These are phyloP conservation scores for Zonitis immaculata DNA, from an alignment of 2,888 invertebrate genomes.

Conservation along the genomic window DNA sequence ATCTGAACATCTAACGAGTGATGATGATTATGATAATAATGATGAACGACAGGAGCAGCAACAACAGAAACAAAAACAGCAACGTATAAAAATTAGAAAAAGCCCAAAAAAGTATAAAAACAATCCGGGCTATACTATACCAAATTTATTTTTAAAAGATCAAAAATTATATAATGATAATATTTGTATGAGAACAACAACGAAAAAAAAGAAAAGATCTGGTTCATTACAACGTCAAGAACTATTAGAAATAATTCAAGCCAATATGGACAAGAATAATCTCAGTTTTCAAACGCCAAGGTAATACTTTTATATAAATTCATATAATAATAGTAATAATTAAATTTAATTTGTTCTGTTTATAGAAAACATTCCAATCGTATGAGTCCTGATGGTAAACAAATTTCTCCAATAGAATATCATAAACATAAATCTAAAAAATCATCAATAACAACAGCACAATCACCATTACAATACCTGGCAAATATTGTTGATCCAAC, in stretches of 20 bases:
- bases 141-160: slow-evolving; percentile 25
- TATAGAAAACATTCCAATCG: slow-evolving; percentile 20
- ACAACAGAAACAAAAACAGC: not conserved
- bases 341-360: not conserved
- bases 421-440: slow-evolving; percentile 25
- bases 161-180: slow-evolving; percentile 21
- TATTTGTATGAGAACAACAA: slow-evolving; percentile 27
- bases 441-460: slow-evolving; percentile 16
- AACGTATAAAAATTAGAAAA: slow-evolving; percentile 13
- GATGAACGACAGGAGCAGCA: slow-evolving; percentile 18
- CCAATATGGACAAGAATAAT: slow-evolving; percentile 88
- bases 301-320: slow-evolving; percentile 50
- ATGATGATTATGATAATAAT: slow-evolving; percentile 28
- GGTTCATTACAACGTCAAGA: slow-evolving; percentile 76
- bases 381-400: slow-evolving; percentile 4
- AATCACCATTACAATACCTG: slow-evolving; percentile 25
- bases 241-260: slow-evolving; percentile 80
- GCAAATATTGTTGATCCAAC: slow-evolving; percentile 34
- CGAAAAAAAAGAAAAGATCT: slow-evolving; percentile 56
- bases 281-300: slow-evolving; percentile 78
- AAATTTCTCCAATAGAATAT: slow-evolving; percentile 12
- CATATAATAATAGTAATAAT: too few relatives aligned
- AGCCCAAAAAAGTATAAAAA: slow-evolving; percentile 11
- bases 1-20: slow-evolving; percentile 28
- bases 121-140: slow-evolving; percentile 21